Conservation (phyloP, 2,888 invertebrate genomes). For the Netelia virgata region DNA sequence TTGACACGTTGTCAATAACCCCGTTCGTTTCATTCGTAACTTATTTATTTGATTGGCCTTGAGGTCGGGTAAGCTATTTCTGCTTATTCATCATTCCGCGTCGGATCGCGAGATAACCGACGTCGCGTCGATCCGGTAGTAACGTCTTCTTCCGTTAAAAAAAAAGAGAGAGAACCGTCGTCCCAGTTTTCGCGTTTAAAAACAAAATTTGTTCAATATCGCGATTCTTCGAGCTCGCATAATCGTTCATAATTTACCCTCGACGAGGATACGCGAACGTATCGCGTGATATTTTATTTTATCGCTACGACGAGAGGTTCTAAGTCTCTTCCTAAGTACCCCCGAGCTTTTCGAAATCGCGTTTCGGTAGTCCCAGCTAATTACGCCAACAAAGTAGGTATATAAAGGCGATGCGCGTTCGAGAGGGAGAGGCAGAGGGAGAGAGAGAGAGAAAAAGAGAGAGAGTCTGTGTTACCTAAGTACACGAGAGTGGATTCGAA, state of each 20-base stretch:
- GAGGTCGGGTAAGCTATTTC: too few species aligned
- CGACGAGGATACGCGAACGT: background rate
- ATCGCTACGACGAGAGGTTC: constrained; percentile 6
- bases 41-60: too few species aligned
- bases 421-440: too few species aligned
- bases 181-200: too few species aligned
- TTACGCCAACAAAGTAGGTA: constrained; percentile 42
- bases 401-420: background rate
- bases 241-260: background rate
- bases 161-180: too few species aligned
- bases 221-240: background rate
- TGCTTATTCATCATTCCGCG: too few species aligned
- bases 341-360: constrained; percentile 9
- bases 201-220: background rate
- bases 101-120: too few species aligned
- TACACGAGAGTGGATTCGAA: background rate
- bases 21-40: too few species aligned
- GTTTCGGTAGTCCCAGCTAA: constrained; percentile 25
- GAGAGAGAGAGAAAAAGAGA: background rate
- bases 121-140: too few species aligned
- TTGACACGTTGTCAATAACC: too few species aligned
- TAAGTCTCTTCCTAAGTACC: constrained; percentile 15
- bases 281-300: background rate
- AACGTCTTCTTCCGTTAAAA: too few species aligned
- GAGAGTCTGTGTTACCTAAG: background rate